Evolutionary conservation across 37 sponge, comb jelly and placozoan genomes (phyloP), one percentile per base, ranked within the genome.

Genomic region (Chondrilla cf. caribensis): DNA sequence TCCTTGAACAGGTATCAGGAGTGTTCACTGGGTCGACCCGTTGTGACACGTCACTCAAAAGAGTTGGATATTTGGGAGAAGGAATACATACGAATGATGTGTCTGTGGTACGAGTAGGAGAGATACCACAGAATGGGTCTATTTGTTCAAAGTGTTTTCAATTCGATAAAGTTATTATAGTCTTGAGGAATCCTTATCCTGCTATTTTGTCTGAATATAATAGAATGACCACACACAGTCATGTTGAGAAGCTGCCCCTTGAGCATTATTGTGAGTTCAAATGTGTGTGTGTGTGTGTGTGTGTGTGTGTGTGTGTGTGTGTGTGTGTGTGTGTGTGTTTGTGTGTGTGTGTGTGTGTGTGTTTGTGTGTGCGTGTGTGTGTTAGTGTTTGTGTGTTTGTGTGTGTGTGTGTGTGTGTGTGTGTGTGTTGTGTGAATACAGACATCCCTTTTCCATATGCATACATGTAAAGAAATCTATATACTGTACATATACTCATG

Each of bases 1-100:
- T 71, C 1, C 14, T 82, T 82, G 83, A 82, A 25, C 71, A 82
- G 57, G 31, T 11, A 2, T 70, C 83, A 26, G 83, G 83, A 0
- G 28, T 47, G 8, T 64, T 70, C 47, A 82, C 57, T 33, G 83
- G 83, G 21, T 73, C 76, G 15, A 6, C 17, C 2, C n/a, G 17
- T 3, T 73, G 76, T 40, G 76, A 73, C 25, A 24, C 36, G 3
- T 39, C 76, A 18, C 41, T 73, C 41, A 73, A 73, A 22, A 37
- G 41, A 4, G 76, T 73, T 1, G 76, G 76, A 43, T 37, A 73
- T 39, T 24, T 73, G 19, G 76, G 76, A 4, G 76, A 73, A 73
- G 76, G 76, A 39, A 43, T 73, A 3, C 36, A 18, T 2, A 73
- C 41, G 11, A 43, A 18, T 73, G 38, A 73, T 3, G 76, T 73